Evolutionary conservation across 2,888 invertebrate species (phyloP).

Genomic region (Sminthurides aquaticus): DNA sequence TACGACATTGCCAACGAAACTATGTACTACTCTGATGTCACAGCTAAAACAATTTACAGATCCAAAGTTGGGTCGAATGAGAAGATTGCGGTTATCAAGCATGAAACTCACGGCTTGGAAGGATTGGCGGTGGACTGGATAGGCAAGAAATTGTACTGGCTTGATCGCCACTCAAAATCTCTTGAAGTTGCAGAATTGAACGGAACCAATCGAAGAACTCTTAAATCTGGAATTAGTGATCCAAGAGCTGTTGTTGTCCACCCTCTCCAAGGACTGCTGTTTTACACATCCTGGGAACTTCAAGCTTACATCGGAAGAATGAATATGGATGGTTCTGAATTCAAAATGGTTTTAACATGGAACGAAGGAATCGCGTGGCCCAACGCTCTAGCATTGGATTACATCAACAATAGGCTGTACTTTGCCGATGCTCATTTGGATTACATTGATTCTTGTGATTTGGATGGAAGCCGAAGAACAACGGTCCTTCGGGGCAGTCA

Average conservation of each 20-base stretch:
- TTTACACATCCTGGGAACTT: constrained; percentile 92
- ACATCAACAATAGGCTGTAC: constrained; percentile 87
- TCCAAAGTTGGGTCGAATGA: constrained; percentile 53
- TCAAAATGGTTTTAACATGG: constrained; percentile 79
- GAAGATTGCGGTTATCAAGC: constrained; percentile 76
- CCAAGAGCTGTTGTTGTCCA: constrained; percentile 91
- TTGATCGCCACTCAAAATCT: constrained; percentile 89
- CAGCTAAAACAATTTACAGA: constrained; percentile 85
- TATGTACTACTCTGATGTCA: constrained; percentile 90
- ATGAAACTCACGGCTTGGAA: constrained; percentile 93
- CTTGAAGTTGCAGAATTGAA: constrained; percentile 90
- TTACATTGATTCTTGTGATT: constrained; percentile 88
- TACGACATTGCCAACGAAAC: constrained; percentile 68
- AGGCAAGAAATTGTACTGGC: constrained; percentile 90
- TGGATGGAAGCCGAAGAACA: constrained; percentile 90
- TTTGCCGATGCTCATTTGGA: constrained; percentile 98
- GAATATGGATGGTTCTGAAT: constrained; percentile 93
- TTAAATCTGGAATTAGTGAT: constrained; percentile 81
- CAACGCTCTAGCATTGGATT: constrained; percentile 92
- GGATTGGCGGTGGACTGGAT: constrained; percentile 97
- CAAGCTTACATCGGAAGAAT: constrained; percentile 94
- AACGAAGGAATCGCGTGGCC: constrained; percentile 97
- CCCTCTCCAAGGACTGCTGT: constrained; percentile 86
- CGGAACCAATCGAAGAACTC: constrained; percentile 80
- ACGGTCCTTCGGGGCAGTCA: constrained; percentile 64